A percentile compares a stretch with the other conserved stretches of the same genome.
Evolutionary conservation across 1,140 invertebrate genomes (phyloP).

Genomic region (Lucilia cuprina): DNA sequence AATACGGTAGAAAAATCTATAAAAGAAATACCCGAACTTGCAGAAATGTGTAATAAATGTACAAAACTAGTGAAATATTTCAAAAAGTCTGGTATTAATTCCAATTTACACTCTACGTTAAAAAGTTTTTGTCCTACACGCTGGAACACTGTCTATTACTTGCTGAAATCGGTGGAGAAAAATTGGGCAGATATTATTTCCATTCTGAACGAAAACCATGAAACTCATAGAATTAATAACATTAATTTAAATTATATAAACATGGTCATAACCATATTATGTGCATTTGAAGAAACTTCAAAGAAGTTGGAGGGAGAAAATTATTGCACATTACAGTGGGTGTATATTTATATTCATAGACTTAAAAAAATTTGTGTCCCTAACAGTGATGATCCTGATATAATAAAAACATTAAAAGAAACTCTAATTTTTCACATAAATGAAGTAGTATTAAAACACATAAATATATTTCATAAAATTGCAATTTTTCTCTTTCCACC

Average conservation of each 20-base stretch:
- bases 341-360: background rate
- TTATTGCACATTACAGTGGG: background rate
- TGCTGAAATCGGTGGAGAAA: background rate
- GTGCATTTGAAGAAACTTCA: background rate
- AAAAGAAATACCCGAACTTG: no score
- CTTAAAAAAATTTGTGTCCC: background rate
- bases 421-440: background rate
- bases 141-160: slow-evolving; percentile 17
- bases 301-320: slow-evolving; percentile 2
- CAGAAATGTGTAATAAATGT: no score
- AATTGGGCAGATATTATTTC: background rate
- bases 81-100: no score
- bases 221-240: background rate
- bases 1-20: no score
- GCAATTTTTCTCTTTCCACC: slow-evolving; percentile 43
- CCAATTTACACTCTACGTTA: no score
- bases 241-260: background rate
- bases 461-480: slow-evolving; percentile 39
- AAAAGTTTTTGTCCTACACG: no score
- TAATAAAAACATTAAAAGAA: background rate
- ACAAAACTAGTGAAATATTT: no score
- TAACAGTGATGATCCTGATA: background rate
- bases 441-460: background rate
- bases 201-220: background rate
- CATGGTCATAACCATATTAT: background rate